phyloP scores from a whole-genome alignment of 2,113 vertebrate genomes.

The Acrocephalus kingi region DNA sequence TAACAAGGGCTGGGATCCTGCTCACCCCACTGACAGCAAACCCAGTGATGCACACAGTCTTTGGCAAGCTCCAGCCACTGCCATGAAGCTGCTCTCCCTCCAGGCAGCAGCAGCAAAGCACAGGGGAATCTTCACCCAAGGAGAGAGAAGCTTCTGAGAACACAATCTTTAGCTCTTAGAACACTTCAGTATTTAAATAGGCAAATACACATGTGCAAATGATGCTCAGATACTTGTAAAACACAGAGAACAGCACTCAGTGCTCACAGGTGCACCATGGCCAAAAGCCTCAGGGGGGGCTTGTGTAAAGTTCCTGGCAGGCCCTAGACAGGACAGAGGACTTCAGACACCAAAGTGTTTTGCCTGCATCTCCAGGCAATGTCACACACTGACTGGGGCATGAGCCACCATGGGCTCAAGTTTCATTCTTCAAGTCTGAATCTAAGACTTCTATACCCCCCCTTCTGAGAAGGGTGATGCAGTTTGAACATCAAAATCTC shows the following conservation, averaged over 20 bases:
- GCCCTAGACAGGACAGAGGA: not conserved
- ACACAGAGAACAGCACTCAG: not conserved
- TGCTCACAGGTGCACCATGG: not conserved
- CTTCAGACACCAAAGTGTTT: not conserved
- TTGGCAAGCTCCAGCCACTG: not conserved
- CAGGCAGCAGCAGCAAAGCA: not conserved
- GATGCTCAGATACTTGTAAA: not conserved
- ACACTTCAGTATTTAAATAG: not conserved
- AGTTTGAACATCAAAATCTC: not conserved
- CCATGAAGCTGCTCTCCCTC: not conserved
- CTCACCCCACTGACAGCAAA: not conserved
- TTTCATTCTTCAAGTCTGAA: not conserved
- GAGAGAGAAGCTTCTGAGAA: not conserved
- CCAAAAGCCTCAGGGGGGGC: not conserved
- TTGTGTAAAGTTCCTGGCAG: not conserved
- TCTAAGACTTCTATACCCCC: fast-evolving
- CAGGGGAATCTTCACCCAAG: not conserved
- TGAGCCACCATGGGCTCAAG: fast-evolving
- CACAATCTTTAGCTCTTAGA: not conserved
- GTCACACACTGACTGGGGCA: fast-evolving
- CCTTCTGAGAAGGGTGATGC: not conserved
- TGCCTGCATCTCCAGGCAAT: not conserved
- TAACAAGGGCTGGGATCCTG: not conserved
- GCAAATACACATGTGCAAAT: constrained; percentile 5
- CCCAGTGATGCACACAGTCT: not conserved